phyloP scores from a whole-genome alignment of 2,113 vertebrate species.

The Microcebus griseorufus region DNA sequence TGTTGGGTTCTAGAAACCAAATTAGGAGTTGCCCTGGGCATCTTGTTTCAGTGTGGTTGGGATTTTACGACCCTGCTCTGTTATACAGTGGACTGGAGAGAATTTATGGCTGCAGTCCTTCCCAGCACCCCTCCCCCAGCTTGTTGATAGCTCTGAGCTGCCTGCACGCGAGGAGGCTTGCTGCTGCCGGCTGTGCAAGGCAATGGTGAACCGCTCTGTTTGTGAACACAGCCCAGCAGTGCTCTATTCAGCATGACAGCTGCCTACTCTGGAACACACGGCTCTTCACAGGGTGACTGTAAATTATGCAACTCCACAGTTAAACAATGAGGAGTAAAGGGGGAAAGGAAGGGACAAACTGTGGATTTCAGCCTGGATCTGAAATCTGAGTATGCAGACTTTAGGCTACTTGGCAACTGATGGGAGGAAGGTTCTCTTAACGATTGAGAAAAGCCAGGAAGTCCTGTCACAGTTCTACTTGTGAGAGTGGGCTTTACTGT shows the following conservation, averaged over 20 bases:
- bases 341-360: constrained; percentile 16
- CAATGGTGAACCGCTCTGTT: constrained; percentile 33
- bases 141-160: background rate
- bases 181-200: background rate
- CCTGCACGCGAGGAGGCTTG: background rate
- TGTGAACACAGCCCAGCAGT: constrained; percentile 53
- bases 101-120: constrained; percentile 29
- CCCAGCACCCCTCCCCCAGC: background rate
- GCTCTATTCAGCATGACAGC: constrained; percentile 54
- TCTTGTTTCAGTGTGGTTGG: background rate
- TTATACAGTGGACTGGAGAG: background rate
- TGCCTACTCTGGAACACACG: constrained; percentile 47
- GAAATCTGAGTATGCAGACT: background rate
- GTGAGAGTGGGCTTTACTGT: constrained; percentile 26
- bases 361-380: background rate
- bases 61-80: constrained; percentile 47
- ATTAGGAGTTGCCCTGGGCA: constrained; percentile 58
- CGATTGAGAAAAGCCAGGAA: constrained; percentile 61
- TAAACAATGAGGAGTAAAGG: constrained; percentile 46
- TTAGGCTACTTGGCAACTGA: background rate
- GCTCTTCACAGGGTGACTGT: constrained; percentile 59
- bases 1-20: constrained; percentile 56
- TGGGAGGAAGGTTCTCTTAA: background rate
- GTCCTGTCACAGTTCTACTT: constrained; percentile 30
- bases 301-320: constrained; percentile 65